phyloP scores from a whole-genome alignment of 2,113 vertebrate species.

The Gallinago undulata region DNA sequence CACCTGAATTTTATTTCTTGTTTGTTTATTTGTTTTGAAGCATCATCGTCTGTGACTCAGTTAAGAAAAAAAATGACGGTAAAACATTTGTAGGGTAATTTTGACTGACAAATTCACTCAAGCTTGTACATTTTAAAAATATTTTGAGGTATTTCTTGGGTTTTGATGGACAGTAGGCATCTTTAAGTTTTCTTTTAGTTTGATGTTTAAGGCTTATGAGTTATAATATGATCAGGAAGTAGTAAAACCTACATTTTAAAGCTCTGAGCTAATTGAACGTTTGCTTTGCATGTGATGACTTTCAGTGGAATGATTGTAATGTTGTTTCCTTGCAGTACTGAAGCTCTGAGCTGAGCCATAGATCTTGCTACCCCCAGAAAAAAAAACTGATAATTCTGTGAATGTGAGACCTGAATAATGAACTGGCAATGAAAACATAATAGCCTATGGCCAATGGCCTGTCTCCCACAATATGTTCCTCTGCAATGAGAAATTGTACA shows the following conservation, averaged over 20 bases:
- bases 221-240: background rate
- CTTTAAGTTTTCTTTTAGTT: background rate
- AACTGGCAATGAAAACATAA: conserved; percentile 38
- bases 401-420: conserved; percentile 17
- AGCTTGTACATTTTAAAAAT: background rate
- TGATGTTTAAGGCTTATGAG: background rate
- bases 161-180: background rate
- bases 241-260: background rate
- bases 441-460: conserved; percentile 1
- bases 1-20: background rate
- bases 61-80: background rate
- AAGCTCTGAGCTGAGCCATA: background rate
- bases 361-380: background rate
- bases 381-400: background rate
- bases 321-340: background rate
- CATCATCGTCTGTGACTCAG: background rate
- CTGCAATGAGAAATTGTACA: background rate
- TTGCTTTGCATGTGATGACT: background rate
- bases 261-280: background rate
- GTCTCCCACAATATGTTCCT: background rate
- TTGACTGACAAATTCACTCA: background rate
- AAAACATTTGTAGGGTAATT: background rate
- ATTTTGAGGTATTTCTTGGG: background rate
- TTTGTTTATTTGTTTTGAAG: background rate
- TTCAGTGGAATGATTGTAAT: background rate